Conservation (phyloP, 2,113 vertebrate species). For the Eonycteris spelaea region DNA sequence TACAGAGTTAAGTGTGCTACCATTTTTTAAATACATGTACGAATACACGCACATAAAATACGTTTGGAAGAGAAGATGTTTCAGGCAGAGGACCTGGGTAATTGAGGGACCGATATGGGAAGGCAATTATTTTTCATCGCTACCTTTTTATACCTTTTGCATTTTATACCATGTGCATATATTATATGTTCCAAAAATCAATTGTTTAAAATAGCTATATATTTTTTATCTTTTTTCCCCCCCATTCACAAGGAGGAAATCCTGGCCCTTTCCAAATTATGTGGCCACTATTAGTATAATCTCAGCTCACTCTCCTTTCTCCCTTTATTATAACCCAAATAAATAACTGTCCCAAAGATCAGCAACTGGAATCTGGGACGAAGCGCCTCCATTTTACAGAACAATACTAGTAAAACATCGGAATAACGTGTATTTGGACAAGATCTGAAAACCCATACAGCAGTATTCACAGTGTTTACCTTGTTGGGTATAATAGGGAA, state of each 20-base stretch:
- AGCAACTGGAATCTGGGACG: not conserved
- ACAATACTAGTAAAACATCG: not conserved
- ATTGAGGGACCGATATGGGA: not conserved
- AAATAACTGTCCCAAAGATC: not conserved
- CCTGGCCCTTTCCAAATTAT: not conserved
- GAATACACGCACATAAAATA: not conserved
- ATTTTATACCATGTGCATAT: not conserved
- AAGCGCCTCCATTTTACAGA: not conserved
- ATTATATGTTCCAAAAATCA: not conserved
- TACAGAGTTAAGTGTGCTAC: not conserved
- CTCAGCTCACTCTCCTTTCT: not conserved
- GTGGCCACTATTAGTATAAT: not conserved
- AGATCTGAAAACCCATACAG: not conserved
- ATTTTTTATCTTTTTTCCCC: not conserved
- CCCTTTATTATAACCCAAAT: not conserved
- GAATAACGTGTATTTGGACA: not conserved
- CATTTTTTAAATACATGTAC: not conserved
- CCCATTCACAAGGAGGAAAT: not conserved
- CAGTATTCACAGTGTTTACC: not conserved
- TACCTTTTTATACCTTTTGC: not conserved
- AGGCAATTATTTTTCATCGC: not conserved
- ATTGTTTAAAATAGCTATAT: not conserved
- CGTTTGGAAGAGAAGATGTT: not conserved
- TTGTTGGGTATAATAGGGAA: rapidly evolving
- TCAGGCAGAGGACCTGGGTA: not conserved